phyloP scores from a whole-genome alignment of 2,113 vertebrate genomes.

The Oryzias javanicus region DNA sequence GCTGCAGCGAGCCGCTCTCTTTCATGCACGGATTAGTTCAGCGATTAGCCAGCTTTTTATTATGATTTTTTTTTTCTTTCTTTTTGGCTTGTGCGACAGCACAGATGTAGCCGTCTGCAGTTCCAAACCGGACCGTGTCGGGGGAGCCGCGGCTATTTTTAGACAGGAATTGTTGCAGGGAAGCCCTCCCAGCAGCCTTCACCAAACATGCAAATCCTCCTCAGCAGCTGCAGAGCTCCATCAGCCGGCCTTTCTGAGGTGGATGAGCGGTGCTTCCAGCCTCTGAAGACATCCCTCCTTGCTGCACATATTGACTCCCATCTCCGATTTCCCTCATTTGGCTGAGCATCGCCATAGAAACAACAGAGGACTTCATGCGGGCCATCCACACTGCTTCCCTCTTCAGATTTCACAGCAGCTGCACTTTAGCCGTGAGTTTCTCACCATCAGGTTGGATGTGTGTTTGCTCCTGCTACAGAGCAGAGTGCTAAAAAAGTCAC shows the following conservation, averaged over 20 bases:
- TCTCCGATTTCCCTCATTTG: slow-evolving; percentile 39
- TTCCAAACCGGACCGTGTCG: slow-evolving; percentile 25
- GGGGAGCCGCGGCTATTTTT: slow-evolving; percentile 54
- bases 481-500: too few relatives aligned
- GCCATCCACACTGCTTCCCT: slow-evolving; percentile 14
- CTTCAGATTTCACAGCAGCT: slow-evolving; percentile 41
- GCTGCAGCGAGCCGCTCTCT: slow-evolving; percentile 74
- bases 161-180: slow-evolving; percentile 52
- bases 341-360: slow-evolving; percentile 34
- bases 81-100: too few relatives aligned
- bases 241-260: neutral
- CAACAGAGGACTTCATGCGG: slow-evolving; percentile 12
- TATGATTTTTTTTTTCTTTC: slow-evolving; percentile 4
- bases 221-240: slow-evolving; percentile 10
- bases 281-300: neutral
- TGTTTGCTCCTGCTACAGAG: too few relatives aligned
- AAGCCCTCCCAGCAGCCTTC: slow-evolving; percentile 45
- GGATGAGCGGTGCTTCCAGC: too few relatives aligned
- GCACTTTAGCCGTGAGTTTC: slow-evolving; percentile 18
- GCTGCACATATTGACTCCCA: slow-evolving; percentile 41
- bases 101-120: neutral
- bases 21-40: slow-evolving; percentile 77
- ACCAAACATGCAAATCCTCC: neutral
- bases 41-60: slow-evolving; percentile 50
- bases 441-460: neutral